A percentile compares a stretch with the other conserved stretches of the same genome.
Evolutionary conservation across 2,113 vertebrate genomes (phyloP).

Genomic region (Peromyscus californicus): DNA sequence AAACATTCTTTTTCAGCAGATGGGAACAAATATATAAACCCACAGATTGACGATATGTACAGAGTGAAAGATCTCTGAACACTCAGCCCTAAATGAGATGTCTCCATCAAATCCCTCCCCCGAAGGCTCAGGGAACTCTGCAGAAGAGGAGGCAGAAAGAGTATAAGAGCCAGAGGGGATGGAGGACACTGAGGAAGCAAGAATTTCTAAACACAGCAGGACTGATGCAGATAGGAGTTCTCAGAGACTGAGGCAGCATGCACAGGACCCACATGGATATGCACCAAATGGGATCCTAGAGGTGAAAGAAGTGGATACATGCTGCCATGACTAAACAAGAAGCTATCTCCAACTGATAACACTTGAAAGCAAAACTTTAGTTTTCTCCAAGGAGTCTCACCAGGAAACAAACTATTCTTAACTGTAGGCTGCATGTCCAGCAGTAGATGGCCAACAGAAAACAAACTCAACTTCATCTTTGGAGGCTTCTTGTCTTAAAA

Average conservation of each 20-base stretch:
- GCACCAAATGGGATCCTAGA: background rate
- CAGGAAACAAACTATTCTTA: background rate
- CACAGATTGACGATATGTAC: background rate
- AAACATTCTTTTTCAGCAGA: background rate
- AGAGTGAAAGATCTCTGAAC: background rate
- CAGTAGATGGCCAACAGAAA: background rate
- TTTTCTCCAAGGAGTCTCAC: background rate
- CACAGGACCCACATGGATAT: background rate
- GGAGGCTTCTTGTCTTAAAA: background rate
- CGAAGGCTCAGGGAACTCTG: background rate
- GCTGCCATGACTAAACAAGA: background rate
- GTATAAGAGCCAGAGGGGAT: background rate
- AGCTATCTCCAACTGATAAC: background rate
- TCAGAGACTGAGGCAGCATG: too few relatives aligned
- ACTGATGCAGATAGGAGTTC: background rate
- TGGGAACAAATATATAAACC: background rate
- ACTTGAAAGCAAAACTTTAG: background rate
- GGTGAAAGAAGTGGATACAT: fast-evolving
- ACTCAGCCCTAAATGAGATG: background rate
- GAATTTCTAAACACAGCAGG: background rate
- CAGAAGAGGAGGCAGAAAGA: background rate
- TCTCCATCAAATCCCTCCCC: background rate
- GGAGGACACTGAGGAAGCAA: background rate
- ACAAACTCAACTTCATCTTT: background rate
- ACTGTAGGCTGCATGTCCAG: background rate